Evolutionary conservation across 2,113 vertebrate species (phyloP).

Genomic region (Otolemur garnettii): DNA sequence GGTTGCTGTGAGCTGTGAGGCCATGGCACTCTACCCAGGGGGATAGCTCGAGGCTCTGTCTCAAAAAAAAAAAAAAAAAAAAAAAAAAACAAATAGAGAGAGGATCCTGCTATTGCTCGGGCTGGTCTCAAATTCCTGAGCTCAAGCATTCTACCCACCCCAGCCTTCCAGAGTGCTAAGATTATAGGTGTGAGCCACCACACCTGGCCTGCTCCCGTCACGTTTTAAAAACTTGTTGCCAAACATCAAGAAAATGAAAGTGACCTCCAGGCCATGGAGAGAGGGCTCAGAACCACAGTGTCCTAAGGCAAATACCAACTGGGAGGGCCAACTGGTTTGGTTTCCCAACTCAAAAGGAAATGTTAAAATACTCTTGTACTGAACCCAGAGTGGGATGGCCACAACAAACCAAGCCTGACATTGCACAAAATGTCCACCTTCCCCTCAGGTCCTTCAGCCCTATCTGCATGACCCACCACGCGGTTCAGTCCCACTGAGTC

Average conservation of each 20-base stretch:
- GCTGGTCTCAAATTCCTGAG: too few species aligned
- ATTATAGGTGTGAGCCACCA: too few species aligned
- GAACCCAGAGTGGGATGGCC: neutral
- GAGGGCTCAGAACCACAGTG: neutral
- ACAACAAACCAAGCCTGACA: neutral
- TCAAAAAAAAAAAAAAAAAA: too few species aligned
- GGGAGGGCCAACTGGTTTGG: neutral
- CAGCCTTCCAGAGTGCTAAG: too few species aligned
- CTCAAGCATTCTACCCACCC: too few species aligned
- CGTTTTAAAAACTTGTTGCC: neutral
- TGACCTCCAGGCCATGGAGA: neutral
- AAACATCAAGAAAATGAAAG: neutral
- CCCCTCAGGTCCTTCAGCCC: neutral
- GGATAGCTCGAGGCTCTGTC: too few species aligned
- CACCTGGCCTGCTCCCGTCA: neutral
- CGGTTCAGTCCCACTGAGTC: neutral
- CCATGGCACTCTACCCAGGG: too few species aligned
- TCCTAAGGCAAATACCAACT: neutral
- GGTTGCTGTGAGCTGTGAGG: too few species aligned
- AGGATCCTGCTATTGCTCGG: too few species aligned
- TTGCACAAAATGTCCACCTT: too few species aligned
- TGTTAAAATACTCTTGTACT: neutral
- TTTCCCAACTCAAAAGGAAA: neutral
- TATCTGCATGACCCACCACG: neutral
- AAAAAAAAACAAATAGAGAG: too few species aligned